phyloP scores from a whole-genome alignment of 2,113 vertebrate genomes.

The Calyptomena viridis region DNA sequence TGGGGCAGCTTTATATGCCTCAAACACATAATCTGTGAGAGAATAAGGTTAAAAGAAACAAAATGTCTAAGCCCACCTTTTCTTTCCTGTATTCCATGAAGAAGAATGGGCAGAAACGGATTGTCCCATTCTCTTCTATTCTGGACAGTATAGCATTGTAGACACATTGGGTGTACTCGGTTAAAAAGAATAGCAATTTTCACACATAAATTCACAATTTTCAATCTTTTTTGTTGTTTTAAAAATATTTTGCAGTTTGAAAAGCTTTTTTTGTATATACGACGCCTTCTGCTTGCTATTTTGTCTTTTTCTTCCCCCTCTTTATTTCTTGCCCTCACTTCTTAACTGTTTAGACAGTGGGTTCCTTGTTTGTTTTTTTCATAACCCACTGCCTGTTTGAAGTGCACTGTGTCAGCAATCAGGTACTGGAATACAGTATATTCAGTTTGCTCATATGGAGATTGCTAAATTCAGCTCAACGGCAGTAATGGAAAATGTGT shows the following conservation, averaged over 20 bases:
- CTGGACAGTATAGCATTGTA: not conserved
- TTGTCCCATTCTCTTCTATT: not conserved
- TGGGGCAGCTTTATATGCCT: not conserved
- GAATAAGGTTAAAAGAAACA: not conserved
- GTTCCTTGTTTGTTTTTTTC: too few relatives aligned
- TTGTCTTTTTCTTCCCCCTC: not conserved
- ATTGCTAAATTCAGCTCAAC: not conserved
- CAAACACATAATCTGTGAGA: not conserved
- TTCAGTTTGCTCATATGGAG: not conserved
- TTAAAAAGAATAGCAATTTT: not conserved
- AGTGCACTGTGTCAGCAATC: not conserved
- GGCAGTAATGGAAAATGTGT: not conserved
- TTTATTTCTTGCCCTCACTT: not conserved
- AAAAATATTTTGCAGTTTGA: not conserved
- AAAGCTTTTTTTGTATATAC: not conserved
- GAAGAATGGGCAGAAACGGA: not conserved
- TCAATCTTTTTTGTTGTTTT: not conserved
- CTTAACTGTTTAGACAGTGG: not conserved
- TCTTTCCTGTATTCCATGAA: not conserved
- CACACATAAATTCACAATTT: not conserved
- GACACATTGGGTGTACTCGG: not conserved
- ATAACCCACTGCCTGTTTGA: not conserved
- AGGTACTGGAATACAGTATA: not conserved
- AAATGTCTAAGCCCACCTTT: not conserved
- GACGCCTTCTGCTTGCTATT: not conserved